Base-by-base conservation (phyloP, 2,888 invertebrate genomes). In the Elmis aenea region DNA sequence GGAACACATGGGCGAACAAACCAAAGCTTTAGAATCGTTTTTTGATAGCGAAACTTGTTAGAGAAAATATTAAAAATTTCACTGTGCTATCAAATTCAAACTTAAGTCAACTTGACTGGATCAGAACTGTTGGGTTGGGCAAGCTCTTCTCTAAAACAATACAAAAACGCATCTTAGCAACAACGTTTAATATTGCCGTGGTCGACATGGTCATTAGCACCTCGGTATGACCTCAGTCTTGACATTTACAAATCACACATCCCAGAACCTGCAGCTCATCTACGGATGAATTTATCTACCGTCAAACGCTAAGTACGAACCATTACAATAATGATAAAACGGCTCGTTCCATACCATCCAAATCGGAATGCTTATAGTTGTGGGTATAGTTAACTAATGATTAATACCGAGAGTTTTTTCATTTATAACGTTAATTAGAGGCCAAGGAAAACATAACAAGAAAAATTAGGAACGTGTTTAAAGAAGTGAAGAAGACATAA, bases 211-310 rank as follows among this genome's bases (percentile, higher is more conserved):
- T 57, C 58, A 59, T 59, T 57, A 58, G 52, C 57, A 57, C 51
- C 54, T 52, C 43, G 38, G 43, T 42, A 38, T 51, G 56, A 54
- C 56, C 55, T 55, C 52, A 46, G 48, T 44, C 46, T 48, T 51
- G 57, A 58, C 55, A 50, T 49, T 48, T 38, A 50, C 49, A 52
- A 52, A 52, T 52, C 50, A 50, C 49, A 41, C 45, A 37, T 37
- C 43, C 39, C 45, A 38, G 39, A 38, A 45, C 48, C 42, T 41
- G 42, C 43, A 43, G 43, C 50, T 50, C 55, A 55, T 57, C 57
- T 55, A 42, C 50, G 46, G 53, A 55, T 55, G 54, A 52, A 61
- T 59, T 59, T 59, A 59, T 61, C 57, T 57, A 55, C 55, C 56
- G 53, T 54, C 54, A 51, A 53, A 42, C 33, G 37, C 36, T 47